These are phyloP conservation scores for Sebastes iracundus DNA, from an alignment of 2,797 vertebrate species.

Conservation along the genomic window DNA sequence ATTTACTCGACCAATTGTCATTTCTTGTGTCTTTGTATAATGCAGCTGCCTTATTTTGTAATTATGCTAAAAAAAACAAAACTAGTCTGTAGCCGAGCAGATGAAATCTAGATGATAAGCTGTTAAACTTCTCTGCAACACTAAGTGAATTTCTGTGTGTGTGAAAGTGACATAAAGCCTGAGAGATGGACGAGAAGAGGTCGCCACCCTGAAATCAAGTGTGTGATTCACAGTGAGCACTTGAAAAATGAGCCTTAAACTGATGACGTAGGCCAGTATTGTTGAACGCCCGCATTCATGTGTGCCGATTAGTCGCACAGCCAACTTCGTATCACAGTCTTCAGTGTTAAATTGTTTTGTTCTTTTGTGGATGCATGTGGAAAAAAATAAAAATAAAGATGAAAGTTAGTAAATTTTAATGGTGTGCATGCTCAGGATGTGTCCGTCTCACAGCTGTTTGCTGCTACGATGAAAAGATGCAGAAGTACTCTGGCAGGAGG, in stretches of 20 bases:
- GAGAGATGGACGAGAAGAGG: neutral
- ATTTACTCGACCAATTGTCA: neutral
- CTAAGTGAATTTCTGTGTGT: constrained; percentile 35
- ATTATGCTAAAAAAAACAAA: constrained; percentile 14
- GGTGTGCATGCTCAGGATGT: neutral
- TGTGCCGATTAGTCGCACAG: constrained; percentile 30
- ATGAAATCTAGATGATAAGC: constrained; percentile 19
- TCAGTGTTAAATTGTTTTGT: constrained; percentile 69
- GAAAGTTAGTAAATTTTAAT: constrained; percentile 27
- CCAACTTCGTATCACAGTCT: constrained; percentile 42
- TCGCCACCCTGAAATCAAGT: constrained; percentile 11
- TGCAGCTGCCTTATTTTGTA: constrained; percentile 57
- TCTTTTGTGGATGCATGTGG: constrained; percentile 73
- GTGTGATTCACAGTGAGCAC: neutral
- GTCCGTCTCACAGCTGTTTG: neutral
- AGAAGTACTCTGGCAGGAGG: neutral
- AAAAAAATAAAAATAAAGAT: constrained; percentile 71
- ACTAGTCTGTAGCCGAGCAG: constrained; percentile 36
- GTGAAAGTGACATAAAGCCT: constrained; percentile 22
- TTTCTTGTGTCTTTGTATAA: constrained; percentile 39
- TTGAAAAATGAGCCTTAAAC: constrained; percentile 12
- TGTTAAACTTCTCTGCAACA: constrained; percentile 34
- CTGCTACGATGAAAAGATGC: neutral
- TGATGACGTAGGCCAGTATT: constrained; percentile 28
- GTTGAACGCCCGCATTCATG: constrained; percentile 11